Percentiles rank a stretch among this genome's conserved stretches.
Evolutionary conservation across 2,888 invertebrate genomes (phyloP).

Genomic region (Pycnomerus fuliginosus): DNA sequence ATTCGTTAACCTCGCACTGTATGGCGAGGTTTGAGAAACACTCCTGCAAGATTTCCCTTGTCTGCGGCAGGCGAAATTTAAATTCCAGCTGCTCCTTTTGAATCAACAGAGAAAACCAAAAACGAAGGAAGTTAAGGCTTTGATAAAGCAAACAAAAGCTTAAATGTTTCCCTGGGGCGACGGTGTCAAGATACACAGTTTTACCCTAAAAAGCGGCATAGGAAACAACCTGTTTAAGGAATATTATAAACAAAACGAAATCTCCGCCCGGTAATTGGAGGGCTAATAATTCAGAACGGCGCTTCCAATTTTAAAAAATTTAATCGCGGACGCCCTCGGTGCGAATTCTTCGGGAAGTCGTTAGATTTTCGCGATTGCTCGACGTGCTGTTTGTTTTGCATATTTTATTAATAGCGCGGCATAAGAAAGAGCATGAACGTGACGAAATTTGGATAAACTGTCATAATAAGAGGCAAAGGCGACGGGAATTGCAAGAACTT

Average conservation of each 20-base stretch:
- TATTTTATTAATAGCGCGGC: conserved; percentile 42
- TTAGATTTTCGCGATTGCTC: conserved; percentile 33
- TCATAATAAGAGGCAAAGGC: conserved; percentile 31
- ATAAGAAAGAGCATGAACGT: conserved; percentile 25
- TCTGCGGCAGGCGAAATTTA: conserved; percentile 11
- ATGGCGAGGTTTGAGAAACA: too few relatives aligned
- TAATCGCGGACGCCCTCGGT: too few relatives aligned
- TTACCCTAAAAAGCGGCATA: conserved; percentile 10
- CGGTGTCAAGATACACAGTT: conserved; percentile 20
- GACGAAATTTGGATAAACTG: conserved; percentile 31
- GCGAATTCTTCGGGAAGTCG: too few relatives aligned
- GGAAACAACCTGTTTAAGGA: conserved; percentile 16
- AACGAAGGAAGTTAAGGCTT: conserved; percentile 40
- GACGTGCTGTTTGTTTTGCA: conserved; percentile 39
- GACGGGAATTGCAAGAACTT: conserved; percentile 32
- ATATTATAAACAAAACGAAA: conserved; percentile 9
- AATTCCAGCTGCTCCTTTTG: conserved; percentile 26
- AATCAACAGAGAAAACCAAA: conserved; percentile 40
- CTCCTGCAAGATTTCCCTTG: too few relatives aligned
- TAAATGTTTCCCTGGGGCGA: conserved; percentile 39
- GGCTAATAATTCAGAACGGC: conserved; percentile 3
- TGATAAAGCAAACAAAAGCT: conserved; percentile 45
- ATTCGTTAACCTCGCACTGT: too few relatives aligned
- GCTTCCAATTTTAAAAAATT: neutral
- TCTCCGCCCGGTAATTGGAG: conserved; percentile 14